Conservation (phyloP, 2,113 vertebrate species). For the Guaruba guarouba region DNA sequence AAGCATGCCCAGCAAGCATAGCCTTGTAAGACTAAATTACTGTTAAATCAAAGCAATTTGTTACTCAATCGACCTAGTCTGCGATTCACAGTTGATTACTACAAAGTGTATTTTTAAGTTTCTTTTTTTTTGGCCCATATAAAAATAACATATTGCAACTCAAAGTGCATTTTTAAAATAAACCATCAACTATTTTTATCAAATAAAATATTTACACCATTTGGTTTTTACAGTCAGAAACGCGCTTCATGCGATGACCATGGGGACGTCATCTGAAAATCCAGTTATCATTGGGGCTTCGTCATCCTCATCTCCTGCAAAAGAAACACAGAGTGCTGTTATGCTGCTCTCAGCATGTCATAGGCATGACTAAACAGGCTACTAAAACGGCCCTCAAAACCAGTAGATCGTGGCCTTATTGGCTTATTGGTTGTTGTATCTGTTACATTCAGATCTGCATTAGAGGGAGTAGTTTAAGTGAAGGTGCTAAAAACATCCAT, state of each 20-base stretch:
- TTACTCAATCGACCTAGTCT: conserved; percentile 71
- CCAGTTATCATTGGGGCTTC: conserved; percentile 97
- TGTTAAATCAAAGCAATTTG: conserved; percentile 66
- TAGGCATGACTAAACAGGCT: accelerated
- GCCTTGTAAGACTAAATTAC: conserved; percentile 74
- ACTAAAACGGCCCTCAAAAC: neutral
- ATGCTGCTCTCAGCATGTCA: neutral
- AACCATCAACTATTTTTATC: conserved; percentile 82
- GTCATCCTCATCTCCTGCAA: conserved; percentile 92
- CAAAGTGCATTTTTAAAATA: conserved; percentile 86
- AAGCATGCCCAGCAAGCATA: conserved; percentile 79
- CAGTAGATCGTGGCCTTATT: neutral
- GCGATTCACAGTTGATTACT: conserved; percentile 78
- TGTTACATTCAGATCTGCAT: neutral
- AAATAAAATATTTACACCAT: conserved; percentile 85
- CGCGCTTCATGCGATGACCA: conserved; percentile 92
- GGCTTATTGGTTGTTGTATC: neutral
- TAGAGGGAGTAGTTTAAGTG: neutral
- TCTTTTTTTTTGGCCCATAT: conserved; percentile 78
- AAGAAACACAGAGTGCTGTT: conserved; percentile 5
- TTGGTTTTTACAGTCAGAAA: conserved; percentile 75
- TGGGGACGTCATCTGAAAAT: conserved; percentile 97
- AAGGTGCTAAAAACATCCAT: neutral
- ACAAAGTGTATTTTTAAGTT: conserved; percentile 72
- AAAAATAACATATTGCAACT: conserved; percentile 88